Conservation (phyloP, 2,888 invertebrate species). For the Melipona beecheii region DNA sequence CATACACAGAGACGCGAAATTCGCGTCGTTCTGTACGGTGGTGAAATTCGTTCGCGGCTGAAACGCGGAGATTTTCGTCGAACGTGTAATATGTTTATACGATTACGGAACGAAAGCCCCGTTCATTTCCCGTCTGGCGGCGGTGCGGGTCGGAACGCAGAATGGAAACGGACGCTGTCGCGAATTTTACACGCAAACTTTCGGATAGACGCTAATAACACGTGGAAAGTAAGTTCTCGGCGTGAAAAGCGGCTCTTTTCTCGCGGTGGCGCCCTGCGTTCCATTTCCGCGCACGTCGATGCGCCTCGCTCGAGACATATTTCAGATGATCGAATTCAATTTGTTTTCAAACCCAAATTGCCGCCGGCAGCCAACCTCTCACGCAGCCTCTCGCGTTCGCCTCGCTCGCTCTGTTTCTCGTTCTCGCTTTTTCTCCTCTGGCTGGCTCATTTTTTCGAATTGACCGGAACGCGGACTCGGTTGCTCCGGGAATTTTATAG, state of each 20-base stretch:
- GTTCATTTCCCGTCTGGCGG: not conserved
- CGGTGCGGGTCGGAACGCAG: not conserved
- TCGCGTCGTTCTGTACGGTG: not conserved
- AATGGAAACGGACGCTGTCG: not conserved
- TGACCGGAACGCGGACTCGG: not conserved
- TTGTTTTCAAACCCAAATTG: conserved; percentile 38
- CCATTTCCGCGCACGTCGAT: conserved; percentile 32
- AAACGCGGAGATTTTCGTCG: not conserved
- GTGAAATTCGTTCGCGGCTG: not conserved
- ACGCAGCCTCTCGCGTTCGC: not conserved
- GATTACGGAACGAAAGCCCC: not conserved
- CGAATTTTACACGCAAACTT: conserved; percentile 3
- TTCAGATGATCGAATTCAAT: conserved; percentile 47
- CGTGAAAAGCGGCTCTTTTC: not conserved
- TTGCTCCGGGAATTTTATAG: not conserved
- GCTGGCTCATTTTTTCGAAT: conserved; percentile 17
- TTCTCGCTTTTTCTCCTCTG: not conserved
- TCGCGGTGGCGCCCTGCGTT: not conserved
- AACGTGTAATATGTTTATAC: conserved; percentile 4
- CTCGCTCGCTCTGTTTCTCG: too few relatives aligned
- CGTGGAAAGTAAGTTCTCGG: conserved; percentile 44
- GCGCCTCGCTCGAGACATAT: conserved; percentile 33
- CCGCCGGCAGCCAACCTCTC: not conserved
- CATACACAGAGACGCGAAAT: not conserved
- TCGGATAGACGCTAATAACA: conserved; percentile 25